A percentile compares a stretch with the other conserved stretches of the same genome.
Evolutionary conservation across 1,140 invertebrate species (phyloP).

Genomic region (Asobara japonica): DNA sequence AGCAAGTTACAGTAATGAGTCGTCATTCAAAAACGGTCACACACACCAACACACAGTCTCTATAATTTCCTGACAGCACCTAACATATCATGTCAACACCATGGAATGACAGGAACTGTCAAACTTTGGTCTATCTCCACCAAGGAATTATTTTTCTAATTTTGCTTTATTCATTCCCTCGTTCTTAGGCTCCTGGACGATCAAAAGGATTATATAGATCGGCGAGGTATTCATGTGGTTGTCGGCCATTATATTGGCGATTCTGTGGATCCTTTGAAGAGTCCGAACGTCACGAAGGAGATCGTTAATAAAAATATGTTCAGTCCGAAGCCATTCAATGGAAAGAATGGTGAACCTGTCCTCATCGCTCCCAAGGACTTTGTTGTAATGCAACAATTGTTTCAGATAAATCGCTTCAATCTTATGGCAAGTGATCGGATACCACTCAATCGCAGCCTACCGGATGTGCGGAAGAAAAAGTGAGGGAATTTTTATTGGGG

Average conservation of each 20-base stretch:
- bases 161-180: too few species aligned
- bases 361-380: slow-evolving; percentile 80
- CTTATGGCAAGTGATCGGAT: slow-evolving; percentile 92
- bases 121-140: too few species aligned
- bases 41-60: too few species aligned
- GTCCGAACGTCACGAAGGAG: slow-evolving; percentile 78
- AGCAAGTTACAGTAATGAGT: too few species aligned
- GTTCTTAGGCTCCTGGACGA: slow-evolving; percentile 58
- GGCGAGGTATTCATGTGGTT: slow-evolving; percentile 78
- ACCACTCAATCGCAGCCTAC: slow-evolving; percentile 87
- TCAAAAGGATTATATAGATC: slow-evolving; percentile 78
- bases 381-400: slow-evolving; percentile 81
- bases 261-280: slow-evolving; percentile 65
- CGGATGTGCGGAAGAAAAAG: slow-evolving; percentile 85
- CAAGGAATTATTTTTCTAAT: too few species aligned
- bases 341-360: slow-evolving; percentile 84
- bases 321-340: slow-evolving; percentile 77
- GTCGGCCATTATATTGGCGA: slow-evolving; percentile 87
- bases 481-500: too few species aligned
- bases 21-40: too few species aligned
- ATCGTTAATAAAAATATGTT: slow-evolving; percentile 86
- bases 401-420: slow-evolving; percentile 90
- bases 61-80: too few species aligned
- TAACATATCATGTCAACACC: too few species aligned
- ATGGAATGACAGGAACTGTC: too few species aligned